Conservation (phyloP, 2,113 vertebrate genomes). For the Cyanoramphus novaezelandiae region DNA sequence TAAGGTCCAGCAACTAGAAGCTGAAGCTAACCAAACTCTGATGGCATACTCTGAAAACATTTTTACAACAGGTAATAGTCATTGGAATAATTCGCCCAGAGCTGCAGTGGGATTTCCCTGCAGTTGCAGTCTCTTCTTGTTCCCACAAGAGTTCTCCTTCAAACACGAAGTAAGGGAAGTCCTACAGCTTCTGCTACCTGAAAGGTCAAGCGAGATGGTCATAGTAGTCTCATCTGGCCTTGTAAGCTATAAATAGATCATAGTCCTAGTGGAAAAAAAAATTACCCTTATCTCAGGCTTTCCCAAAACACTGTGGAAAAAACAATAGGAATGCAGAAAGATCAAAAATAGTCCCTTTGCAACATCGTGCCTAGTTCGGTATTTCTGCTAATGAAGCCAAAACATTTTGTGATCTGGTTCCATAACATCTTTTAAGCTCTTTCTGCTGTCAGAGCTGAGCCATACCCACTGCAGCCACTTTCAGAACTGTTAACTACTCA, state of each 20-base stretch:
- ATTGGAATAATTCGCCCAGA: not conserved
- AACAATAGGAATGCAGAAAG: not conserved
- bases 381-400: not conserved
- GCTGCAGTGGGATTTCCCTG: not conserved
- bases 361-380: not conserved
- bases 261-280: not conserved
- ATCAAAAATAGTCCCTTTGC: not conserved
- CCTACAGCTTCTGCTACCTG: not conserved
- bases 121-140: not conserved
- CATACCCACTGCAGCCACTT: not conserved
- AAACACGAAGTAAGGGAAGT: conserved; percentile 1
- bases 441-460: not conserved
- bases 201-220: not conserved
- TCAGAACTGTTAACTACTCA: not conserved
- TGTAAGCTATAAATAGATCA: conserved; percentile 2
- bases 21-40: not conserved
- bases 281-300: not conserved
- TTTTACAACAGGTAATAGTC: not conserved
- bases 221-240: not conserved
- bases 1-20: not conserved
- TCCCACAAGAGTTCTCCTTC: not conserved
- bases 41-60: not conserved
- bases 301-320: not conserved
- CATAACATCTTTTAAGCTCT: not conserved
- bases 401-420: not conserved